Evolutionary conservation across 2,888 invertebrate genomes (phyloP).

Genomic region (Sthenelais limicola): DNA sequence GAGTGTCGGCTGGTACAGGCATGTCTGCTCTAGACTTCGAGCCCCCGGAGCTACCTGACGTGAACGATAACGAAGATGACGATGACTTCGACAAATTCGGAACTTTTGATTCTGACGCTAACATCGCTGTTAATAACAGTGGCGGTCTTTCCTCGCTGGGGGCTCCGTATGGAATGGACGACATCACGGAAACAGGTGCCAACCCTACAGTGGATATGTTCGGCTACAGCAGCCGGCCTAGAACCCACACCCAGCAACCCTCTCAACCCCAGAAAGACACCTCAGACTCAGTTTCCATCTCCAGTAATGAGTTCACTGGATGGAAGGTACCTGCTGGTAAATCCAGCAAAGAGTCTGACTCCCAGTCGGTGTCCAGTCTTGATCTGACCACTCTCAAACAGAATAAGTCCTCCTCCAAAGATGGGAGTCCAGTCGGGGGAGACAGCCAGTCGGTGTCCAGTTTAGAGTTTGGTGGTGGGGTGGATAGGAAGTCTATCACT

Average conservation of each 20-base stretch:
- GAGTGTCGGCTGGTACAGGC: slow-evolving; percentile 30
- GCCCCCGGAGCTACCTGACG: slow-evolving; percentile 49
- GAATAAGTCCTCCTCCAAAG: slow-evolving; percentile 40
- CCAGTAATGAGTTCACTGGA: slow-evolving; percentile 50
- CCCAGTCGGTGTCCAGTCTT: slow-evolving; percentile 67
- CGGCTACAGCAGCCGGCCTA: slow-evolving; percentile 37
- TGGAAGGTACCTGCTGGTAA: slow-evolving; percentile 41
- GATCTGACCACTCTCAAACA: slow-evolving; percentile 54
- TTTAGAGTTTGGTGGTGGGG: slow-evolving; percentile 58
- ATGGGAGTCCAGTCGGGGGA: slow-evolving; percentile 47
- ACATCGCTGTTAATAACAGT: not conserved
- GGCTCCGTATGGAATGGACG: slow-evolving; percentile 36
- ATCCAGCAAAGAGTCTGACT: slow-evolving; percentile 53
- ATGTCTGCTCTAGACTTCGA: slow-evolving; percentile 47
- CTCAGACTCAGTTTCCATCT: slow-evolving; percentile 24
- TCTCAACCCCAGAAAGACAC: slow-evolving; percentile 27
- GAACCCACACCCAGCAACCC: slow-evolving; percentile 15
- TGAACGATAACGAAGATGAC: slow-evolving; percentile 42
- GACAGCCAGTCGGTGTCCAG: slow-evolving; percentile 69
- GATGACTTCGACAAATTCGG: slow-evolving; percentile 51
- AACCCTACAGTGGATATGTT: slow-evolving; percentile 24
- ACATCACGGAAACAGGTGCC: not conserved
- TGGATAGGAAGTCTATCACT: slow-evolving; percentile 40
- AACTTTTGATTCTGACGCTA: slow-evolving; percentile 38
- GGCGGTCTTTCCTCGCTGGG: slow-evolving; percentile 25